phyloP scores from a whole-genome alignment of 2,888 invertebrate species.

The Acleris literana region DNA sequence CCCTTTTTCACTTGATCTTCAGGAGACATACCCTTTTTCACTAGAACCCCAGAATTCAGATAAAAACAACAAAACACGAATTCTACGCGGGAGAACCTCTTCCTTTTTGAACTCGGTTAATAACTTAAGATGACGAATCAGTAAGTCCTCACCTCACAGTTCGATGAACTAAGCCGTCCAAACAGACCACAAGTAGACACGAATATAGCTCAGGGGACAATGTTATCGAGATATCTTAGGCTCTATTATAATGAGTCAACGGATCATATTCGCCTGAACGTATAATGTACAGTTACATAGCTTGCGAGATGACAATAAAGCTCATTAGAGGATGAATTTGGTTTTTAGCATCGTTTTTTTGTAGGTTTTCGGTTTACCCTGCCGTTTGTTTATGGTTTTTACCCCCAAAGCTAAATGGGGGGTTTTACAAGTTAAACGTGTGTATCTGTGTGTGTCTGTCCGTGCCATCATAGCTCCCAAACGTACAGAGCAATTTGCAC shows the following conservation, averaged over 20 bases:
- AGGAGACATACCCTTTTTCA: no score
- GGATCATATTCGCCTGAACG: slow-evolving; percentile 52
- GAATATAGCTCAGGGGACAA: slow-evolving; percentile 65
- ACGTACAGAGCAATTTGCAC: no score
- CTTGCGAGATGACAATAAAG: slow-evolving; percentile 35
- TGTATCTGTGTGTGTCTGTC: no score
- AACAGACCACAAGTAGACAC: slow-evolving; percentile 56
- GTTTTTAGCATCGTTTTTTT: slow-evolving; percentile 21
- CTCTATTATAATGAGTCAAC: slow-evolving; percentile 50
- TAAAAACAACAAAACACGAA: no score
- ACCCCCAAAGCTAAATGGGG: no score
- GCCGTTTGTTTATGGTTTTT: no score
- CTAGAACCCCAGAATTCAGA: no score
- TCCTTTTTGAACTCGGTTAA: background rate
- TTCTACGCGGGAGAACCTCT: no score
- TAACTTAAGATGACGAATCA: background rate
- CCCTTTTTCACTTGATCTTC: no score
- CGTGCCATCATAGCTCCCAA: no score
- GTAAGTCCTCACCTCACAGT: slow-evolving; percentile 1
- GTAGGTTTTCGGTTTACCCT: slow-evolving; percentile 4
- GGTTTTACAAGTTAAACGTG: no score
- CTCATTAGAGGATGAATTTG: slow-evolving; percentile 22
- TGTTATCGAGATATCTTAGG: slow-evolving; percentile 50
- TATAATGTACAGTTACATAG: slow-evolving; percentile 38
- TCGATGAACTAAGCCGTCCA: slow-evolving; percentile 38